These are phyloP conservation scores for Neodiprion fabricii DNA, from an alignment of 1,140 invertebrate genomes.

Conservation along the genomic window DNA sequence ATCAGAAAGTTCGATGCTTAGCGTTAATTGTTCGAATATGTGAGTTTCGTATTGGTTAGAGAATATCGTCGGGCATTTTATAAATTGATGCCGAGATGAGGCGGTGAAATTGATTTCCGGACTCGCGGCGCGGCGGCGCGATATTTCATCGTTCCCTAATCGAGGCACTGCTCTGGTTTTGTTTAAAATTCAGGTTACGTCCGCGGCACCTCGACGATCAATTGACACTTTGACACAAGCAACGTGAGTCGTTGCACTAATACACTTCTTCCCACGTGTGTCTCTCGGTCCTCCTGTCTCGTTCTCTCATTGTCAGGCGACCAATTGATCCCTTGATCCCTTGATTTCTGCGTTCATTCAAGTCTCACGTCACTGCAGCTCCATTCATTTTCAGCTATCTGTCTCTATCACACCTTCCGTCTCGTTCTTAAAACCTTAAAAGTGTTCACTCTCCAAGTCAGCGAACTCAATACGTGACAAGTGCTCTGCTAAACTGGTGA, in stretches of 20 bases:
- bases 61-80: too few relatives aligned
- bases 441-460: too few relatives aligned
- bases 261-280: not conserved
- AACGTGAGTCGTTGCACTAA: not conserved
- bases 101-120: too few relatives aligned
- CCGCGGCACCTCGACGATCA: not conserved
- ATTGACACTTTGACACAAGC: conserved; percentile 13
- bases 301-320: not conserved
- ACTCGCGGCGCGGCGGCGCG: too few relatives aligned
- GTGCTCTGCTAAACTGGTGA: too few relatives aligned
- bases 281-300: not conserved
- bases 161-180: too few relatives aligned
- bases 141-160: too few relatives aligned
- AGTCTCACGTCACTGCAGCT: not conserved
- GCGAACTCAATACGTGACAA: too few relatives aligned
- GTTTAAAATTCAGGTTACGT: not conserved
- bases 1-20: conserved; percentile 38
- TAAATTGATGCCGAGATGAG: too few relatives aligned
- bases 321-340: conserved; percentile 7
- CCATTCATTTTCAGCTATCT: not conserved
- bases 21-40: not conserved
- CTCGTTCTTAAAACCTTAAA: too few relatives aligned
- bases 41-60: too few relatives aligned
- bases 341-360: not conserved
- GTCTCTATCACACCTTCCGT: too few relatives aligned